These are phyloP conservation scores for Orthosia cruda DNA, from an alignment of 2,888 invertebrate genomes.

Conservation along the genomic window DNA sequence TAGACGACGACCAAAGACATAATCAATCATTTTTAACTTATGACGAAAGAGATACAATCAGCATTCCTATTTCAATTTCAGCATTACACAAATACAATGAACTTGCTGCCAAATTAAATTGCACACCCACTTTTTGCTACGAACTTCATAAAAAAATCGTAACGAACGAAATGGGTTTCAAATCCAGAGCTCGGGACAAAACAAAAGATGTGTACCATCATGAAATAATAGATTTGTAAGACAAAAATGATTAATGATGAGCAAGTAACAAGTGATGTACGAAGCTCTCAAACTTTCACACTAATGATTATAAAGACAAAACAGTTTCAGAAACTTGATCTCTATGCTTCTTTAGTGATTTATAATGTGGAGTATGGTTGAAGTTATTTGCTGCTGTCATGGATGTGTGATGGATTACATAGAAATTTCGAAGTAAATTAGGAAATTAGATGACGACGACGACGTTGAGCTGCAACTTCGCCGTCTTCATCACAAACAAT, in stretches of 20 bases:
- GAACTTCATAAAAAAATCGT: conserved; percentile 39
- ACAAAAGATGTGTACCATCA: conserved; percentile 55
- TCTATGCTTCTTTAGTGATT: conserved; percentile 64
- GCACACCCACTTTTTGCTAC: conserved; percentile 25
- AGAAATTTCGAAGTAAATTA: neutral
- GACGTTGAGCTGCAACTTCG: neutral
- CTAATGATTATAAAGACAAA: conserved; percentile 70
- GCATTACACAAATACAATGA: conserved; percentile 6
- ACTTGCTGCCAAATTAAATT: conserved; percentile 41
- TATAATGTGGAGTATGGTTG: conserved; percentile 50
- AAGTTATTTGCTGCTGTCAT: conserved; percentile 48
- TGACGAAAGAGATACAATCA: conserved; percentile 16
- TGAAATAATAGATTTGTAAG: conserved; percentile 69
- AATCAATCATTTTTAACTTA: conserved; percentile 8
- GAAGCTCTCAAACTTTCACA: conserved; percentile 63
- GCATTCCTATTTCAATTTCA: conserved; percentile 18
- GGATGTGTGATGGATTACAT: conserved; percentile 36
- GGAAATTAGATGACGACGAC: neutral
- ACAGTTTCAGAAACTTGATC: conserved; percentile 66
- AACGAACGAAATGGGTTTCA: conserved; percentile 47
- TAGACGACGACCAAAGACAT: neutral
- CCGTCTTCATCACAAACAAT: neutral
- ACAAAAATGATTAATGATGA: conserved; percentile 66
- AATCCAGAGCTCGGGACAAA: conserved; percentile 43
- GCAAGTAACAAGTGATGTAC: conserved; percentile 63